Conservation (phyloP, 2,113 vertebrate genomes). For the Bothrops jararaca region DNA sequence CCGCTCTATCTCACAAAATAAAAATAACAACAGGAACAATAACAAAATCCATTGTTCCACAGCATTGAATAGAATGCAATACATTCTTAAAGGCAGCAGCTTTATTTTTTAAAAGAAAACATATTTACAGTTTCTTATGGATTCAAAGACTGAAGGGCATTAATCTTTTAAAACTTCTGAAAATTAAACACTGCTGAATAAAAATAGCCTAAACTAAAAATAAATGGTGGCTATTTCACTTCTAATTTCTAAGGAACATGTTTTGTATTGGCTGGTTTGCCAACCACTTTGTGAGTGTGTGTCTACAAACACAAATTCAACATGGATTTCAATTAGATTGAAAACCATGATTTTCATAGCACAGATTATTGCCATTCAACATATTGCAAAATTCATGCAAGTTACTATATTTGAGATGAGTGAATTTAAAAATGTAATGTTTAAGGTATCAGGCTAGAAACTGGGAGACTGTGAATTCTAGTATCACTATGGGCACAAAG, state of each 20-base stretch:
- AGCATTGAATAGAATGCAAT: conserved; percentile 21
- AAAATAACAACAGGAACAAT: neutral
- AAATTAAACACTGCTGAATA: neutral
- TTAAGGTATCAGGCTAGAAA: no score
- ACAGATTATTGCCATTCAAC: no score
- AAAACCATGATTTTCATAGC: neutral
- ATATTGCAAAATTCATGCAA: no score
- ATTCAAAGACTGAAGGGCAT: conserved; percentile 47
- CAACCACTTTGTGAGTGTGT: neutral
- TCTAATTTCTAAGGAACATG: neutral
- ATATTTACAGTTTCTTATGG: conserved; percentile 27
- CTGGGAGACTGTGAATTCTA: no score
- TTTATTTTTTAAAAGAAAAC: conserved; percentile 47
- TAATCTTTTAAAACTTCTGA: conserved; percentile 27
- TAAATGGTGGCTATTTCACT: neutral
- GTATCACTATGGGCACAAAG: no score
- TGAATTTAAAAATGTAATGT: no score
- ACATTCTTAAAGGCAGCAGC: conserved; percentile 32
- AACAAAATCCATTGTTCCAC: neutral
- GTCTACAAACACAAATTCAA: neutral
- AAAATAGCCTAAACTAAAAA: neutral
- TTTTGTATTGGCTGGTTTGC: neutral
- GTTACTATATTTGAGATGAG: no score
- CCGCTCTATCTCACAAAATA: neutral
- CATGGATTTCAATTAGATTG: neutral